Evolutionary conservation across 2,888 invertebrate species (phyloP), one percentile per base, ranked within the genome.

Genomic region (Idaea straminata): DNA sequence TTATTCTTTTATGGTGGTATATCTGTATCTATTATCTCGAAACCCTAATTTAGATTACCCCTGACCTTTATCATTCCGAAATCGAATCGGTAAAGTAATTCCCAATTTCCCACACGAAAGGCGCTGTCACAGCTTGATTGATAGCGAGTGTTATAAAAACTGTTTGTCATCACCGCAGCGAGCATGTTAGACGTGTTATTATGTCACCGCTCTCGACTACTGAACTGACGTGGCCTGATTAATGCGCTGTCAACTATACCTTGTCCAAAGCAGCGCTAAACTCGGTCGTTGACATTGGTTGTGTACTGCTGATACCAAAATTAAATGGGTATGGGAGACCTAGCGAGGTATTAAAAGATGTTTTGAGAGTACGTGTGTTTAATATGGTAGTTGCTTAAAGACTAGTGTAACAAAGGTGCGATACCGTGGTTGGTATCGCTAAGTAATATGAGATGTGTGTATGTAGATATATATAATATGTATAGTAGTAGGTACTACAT

Each of bases 121-220:
- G 84, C 64, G 77, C 75, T 80, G 88, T 86, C 87, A 77, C 74
- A 77, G 67, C 72, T 83, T 90, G 90, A 91, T 91, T 90, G 88
- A 92, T 91, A 86, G 86, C 76, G 66, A 64, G 65, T 69, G 77
- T 47, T 79, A 87, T 85, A 90, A 90, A 89, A 91, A 90, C 84
- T 81, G 83, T 84, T 84, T 84, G 86, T 85, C 84, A 82, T 78
- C 79, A 80, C 73, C 77, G 75, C 77, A 76, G 82, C 80, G 83
- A 82, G 85, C 86, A 81, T 79, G 87, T 85, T 47, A 47, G 59
- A 59, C 59, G 13, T 25, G 59, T 59, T 85, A 91, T 92, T 89
- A 91, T 89, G 90, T 91, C 90, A 88, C 84, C 80, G 73, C 73
- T 7, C 10, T 64, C 73, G 81, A 80, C 79, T 81, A 80, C 79